phyloP scores from a whole-genome alignment of 2,888 invertebrate genomes.

The Eucriotettix oculatus region DNA sequence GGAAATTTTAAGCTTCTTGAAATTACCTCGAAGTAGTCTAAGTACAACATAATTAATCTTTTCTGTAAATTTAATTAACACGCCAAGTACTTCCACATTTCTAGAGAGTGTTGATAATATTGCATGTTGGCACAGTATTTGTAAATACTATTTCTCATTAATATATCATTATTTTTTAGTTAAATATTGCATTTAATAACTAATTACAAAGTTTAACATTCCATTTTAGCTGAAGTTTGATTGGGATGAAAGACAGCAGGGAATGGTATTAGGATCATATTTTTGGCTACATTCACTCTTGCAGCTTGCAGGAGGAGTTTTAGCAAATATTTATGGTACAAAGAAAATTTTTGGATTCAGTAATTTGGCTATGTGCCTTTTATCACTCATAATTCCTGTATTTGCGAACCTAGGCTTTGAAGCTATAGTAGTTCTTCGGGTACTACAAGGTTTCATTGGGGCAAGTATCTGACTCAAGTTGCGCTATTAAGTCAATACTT shows the following conservation, averaged over 20 bases:
- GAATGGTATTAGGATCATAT: slow-evolving; percentile 45
- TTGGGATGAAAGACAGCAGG: slow-evolving; percentile 50
- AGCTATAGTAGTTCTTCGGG: slow-evolving; percentile 38
- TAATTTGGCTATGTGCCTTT: slow-evolving; percentile 41
- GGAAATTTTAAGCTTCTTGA: too few relatives aligned
- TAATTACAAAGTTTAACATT: too few relatives aligned
- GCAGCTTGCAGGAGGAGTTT: slow-evolving; percentile 53
- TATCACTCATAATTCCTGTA: slow-evolving; percentile 49
- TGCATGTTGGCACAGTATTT: too few relatives aligned
- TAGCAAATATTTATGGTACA: slow-evolving; percentile 51
- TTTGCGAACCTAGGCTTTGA: slow-evolving; percentile 38
- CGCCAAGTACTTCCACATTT: too few relatives aligned
- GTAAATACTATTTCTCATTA: too few relatives aligned
- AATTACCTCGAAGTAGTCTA: too few relatives aligned
- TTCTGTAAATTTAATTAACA: too few relatives aligned
- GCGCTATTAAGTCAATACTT: neutral
- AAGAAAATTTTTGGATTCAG: slow-evolving; percentile 51
- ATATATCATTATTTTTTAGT: too few relatives aligned
- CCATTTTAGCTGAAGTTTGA: slow-evolving; percentile 24
- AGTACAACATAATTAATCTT: too few relatives aligned
- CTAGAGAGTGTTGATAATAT: too few relatives aligned
- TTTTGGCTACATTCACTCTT: slow-evolving; percentile 56
- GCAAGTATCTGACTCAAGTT: slow-evolving; percentile 29
- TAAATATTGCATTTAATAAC: too few relatives aligned
- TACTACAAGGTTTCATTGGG: slow-evolving; percentile 49